Percentiles rank a stretch among this genome's conserved stretches.
Conservation (phyloP, 2,113 vertebrate species). For the Marcusenius ussheri region DNA sequence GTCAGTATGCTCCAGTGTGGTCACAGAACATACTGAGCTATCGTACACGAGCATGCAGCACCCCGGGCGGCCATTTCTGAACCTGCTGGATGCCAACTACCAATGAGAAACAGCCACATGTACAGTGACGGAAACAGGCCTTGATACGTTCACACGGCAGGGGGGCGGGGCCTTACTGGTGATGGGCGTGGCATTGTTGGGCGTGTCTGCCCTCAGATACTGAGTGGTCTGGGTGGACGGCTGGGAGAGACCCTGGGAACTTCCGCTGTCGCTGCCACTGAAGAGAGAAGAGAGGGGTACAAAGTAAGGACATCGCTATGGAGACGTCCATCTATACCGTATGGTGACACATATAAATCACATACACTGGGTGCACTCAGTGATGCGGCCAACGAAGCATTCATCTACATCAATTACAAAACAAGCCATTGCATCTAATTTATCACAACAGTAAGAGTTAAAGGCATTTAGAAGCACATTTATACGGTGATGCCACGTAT, state of each 20-base stretch:
- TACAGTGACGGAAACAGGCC: background rate
- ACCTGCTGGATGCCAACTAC: background rate
- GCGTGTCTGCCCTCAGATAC: conserved; percentile 94
- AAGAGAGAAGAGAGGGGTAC: conserved; percentile 7
- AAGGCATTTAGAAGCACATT: background rate
- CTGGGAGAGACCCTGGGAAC: conserved; percentile 93
- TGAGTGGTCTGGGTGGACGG: conserved; percentile 97
- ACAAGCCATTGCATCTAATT: conserved; percentile 16
- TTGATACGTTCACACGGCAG: background rate
- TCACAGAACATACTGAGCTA: background rate
- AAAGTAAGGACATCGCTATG: background rate
- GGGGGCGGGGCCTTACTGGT: conserved; percentile 82
- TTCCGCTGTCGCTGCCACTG: conserved; percentile 92
- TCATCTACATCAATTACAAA: conserved; percentile 4
- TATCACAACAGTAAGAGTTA: conserved; percentile 1
- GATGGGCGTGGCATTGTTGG: conserved; percentile 90
- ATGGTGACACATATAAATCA: too few relatives aligned
- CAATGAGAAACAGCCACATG: background rate
- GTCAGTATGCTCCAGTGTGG: background rate
- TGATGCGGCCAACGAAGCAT: background rate
- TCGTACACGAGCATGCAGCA: background rate
- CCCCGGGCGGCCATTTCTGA: background rate
- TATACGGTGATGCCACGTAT: background rate
- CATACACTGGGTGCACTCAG: background rate
- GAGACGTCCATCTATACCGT: background rate